phyloP scores from a whole-genome alignment of 2,797 vertebrate species.

The Cottoperca gobio region DNA sequence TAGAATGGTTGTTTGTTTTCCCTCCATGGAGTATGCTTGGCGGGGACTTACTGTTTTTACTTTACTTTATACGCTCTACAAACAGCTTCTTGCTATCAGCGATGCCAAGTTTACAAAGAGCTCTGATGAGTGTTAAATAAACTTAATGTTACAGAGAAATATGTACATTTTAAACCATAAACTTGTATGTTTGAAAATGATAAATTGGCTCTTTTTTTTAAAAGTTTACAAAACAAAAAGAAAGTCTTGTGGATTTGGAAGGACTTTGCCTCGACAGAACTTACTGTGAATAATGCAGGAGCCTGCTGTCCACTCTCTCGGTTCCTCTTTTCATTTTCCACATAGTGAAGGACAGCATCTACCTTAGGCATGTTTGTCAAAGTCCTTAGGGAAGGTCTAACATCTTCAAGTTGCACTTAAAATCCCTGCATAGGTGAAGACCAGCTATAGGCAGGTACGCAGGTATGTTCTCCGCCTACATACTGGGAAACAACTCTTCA shows the following conservation, averaged over 20 bases:
- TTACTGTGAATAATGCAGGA: conserved; percentile 35
- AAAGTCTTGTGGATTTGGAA: background rate
- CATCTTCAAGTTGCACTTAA: background rate
- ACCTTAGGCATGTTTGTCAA: background rate
- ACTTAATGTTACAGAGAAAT: background rate
- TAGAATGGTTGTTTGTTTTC: background rate
- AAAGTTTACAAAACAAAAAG: background rate
- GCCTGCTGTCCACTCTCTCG: conserved; percentile 9
- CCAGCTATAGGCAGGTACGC: conserved; percentile 4
- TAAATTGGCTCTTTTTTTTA: background rate
- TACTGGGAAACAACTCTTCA: background rate
- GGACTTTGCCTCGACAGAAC: conserved; percentile 4
- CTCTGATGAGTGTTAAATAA: background rate
- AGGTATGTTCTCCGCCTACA: background rate
- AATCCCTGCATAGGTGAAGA: background rate
- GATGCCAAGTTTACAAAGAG: no score
- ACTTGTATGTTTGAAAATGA: background rate
- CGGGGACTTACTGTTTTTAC: no score
- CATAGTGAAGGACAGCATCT: conserved; percentile 22
- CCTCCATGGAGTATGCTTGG: background rate
- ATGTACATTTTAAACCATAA: background rate
- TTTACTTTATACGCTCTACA: no score
- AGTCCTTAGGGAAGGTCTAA: background rate
- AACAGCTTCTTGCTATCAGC: no score
- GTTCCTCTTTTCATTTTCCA: conserved; percentile 19